Percentiles rank a stretch among this genome's conserved stretches.
Evolutionary conservation across 1,140 invertebrate genomes (phyloP).

Genomic region (Melanaphis sacchari): DNA sequence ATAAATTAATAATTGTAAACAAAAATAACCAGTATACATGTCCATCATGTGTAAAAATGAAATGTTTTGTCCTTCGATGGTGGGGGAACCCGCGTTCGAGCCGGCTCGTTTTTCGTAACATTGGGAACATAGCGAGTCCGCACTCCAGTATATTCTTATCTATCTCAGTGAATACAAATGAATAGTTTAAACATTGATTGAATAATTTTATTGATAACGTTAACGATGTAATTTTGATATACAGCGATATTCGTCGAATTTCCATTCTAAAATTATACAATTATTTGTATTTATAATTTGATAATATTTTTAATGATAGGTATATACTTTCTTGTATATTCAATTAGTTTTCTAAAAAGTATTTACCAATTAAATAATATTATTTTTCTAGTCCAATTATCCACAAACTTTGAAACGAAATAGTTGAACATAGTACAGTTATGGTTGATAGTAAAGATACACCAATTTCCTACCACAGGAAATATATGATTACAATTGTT

Average conservation of each 20-base stretch:
- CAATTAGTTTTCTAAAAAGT: constrained; percentile 74
- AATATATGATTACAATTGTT: constrained; percentile 75
- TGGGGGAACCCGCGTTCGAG: too few relatives aligned
- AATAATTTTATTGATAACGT: constrained; percentile 78
- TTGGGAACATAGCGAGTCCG: too few relatives aligned
- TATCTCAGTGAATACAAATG: too few relatives aligned
- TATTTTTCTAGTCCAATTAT: constrained; percentile 62
- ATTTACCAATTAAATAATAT: constrained; percentile 89
- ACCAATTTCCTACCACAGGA: constrained; percentile 79
- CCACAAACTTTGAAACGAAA: constrained; percentile 80
- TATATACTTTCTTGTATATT: constrained; percentile 66
- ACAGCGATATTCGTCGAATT: constrained; percentile 71
- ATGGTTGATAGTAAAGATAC: constrained; percentile 79
- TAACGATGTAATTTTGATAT: constrained; percentile 75
- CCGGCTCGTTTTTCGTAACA: too few relatives aligned
- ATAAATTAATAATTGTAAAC: too few relatives aligned
- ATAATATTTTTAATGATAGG: constrained; percentile 77
- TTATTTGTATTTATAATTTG: constrained; percentile 67
- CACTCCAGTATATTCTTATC: too few relatives aligned
- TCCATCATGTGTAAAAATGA: too few relatives aligned
- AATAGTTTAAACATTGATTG: constrained; percentile 79
- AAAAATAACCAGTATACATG: too few relatives aligned
- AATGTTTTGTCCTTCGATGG: too few relatives aligned
- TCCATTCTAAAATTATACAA: constrained; percentile 63
- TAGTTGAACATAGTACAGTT: constrained; percentile 76